These are phyloP conservation scores for Andrena marginata DNA, from an alignment of 2,888 invertebrate species.

Conservation along the genomic window DNA sequence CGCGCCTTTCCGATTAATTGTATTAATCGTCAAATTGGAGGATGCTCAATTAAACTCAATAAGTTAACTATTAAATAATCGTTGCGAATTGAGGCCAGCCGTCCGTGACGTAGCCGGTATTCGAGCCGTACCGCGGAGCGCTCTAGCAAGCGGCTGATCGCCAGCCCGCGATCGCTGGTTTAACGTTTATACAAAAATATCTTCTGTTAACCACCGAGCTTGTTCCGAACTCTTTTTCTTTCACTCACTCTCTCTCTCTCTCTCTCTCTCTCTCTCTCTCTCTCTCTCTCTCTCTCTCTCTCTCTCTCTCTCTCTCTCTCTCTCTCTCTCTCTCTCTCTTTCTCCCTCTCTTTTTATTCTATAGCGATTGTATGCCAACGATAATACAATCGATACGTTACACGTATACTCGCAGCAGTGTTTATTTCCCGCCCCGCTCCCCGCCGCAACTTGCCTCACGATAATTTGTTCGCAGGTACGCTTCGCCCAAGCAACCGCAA, in stretches of 20 bases:
- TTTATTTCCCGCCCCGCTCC: constrained; percentile 29
- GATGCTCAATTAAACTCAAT: constrained; percentile 84
- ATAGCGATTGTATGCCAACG: constrained; percentile 66
- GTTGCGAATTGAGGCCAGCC: constrained; percentile 84
- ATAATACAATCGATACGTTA: constrained; percentile 73
- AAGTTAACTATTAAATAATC: constrained; percentile 85
- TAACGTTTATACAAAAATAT: constrained; percentile 50
- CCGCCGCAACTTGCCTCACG: constrained; percentile 35
- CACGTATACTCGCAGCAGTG: constrained; percentile 41
- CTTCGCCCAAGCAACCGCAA: constrained; percentile 34
- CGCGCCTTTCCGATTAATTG: constrained; percentile 83
- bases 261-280: background rate
- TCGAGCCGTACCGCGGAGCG: constrained; percentile 33
- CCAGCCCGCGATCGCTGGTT: constrained; percentile 43
- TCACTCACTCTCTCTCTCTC: background rate
- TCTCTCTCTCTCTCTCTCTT: background rate
- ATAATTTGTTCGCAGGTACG: constrained; percentile 56
- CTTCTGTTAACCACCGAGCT: constrained; percentile 54
- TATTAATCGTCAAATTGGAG: constrained; percentile 85
- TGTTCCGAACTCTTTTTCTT: constrained; percentile 26
- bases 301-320: background rate
- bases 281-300: background rate
- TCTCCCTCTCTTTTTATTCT: constrained; percentile 28
- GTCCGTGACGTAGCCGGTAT: constrained; percentile 67
- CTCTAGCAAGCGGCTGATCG: constrained; percentile 17